Percentiles rank a stretch among this genome's conserved stretches.
Evolutionary conservation across 2,888 invertebrate species (phyloP).

Genomic region (Muschampia plurimacula): DNA sequence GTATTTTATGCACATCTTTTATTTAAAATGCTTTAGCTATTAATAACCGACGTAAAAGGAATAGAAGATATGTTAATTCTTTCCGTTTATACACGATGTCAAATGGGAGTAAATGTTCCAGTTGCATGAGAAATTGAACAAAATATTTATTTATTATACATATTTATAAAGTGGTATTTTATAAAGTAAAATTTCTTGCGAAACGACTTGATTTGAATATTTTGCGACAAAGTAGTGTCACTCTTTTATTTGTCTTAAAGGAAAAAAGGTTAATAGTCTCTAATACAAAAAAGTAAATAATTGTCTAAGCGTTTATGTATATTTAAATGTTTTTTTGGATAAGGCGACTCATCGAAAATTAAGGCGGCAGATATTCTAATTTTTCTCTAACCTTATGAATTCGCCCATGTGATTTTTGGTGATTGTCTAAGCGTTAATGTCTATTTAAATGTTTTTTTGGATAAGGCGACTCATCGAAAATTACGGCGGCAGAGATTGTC

Average conservation of each 20-base stretch:
- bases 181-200: constrained; percentile 22
- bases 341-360: no score
- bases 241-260: constrained; percentile 3
- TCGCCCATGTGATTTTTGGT: no score
- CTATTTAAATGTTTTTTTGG: no score
- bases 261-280: not conserved
- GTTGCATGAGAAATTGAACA: constrained; percentile 14
- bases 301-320: no score
- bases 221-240: not conserved
- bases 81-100: not conserved
- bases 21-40: constrained; percentile 5
- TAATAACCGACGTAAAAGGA: not conserved
- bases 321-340: no score
- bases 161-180: constrained; percentile 17
- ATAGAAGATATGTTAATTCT: constrained; percentile 17
- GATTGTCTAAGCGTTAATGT: no score
- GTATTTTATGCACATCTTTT: constrained; percentile 2
- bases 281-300: no score
- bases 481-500: no score
- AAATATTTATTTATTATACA: constrained; percentile 33
- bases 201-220: constrained; percentile 27
- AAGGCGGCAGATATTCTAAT: no score
- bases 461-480: no score
- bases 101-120: constrained; percentile 21
- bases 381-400: no score